phyloP scores from a whole-genome alignment of 2,888 invertebrate genomes.

The Dicycla oo region DNA sequence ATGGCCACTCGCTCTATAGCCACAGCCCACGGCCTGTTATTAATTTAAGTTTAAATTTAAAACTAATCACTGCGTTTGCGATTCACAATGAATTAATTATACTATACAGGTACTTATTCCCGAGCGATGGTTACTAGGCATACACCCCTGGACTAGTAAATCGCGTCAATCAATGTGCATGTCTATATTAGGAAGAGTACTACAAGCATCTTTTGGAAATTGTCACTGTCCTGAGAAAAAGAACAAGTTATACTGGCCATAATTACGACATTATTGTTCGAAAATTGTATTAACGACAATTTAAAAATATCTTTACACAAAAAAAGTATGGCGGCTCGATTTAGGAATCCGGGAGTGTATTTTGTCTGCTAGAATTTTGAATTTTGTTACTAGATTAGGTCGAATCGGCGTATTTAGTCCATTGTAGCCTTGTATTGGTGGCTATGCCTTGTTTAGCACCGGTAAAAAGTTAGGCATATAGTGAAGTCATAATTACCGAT shows the following conservation, averaged over 20 bases:
- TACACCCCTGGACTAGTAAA: not conserved
- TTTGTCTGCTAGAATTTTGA: slow-evolving; percentile 3
- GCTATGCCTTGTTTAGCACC: slow-evolving; percentile 1
- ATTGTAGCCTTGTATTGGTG: not conserved
- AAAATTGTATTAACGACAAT: not conserved
- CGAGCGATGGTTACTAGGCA: slow-evolving; percentile 53
- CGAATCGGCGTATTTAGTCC: not conserved
- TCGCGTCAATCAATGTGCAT: not conserved
- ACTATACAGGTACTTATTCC: slow-evolving; percentile 63
- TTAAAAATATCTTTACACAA: not conserved
- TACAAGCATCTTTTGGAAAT: no score
- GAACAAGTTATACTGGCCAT: no score
- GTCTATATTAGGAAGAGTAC: no score
- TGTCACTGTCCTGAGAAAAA: no score
- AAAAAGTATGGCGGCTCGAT: no score
- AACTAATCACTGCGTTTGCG: slow-evolving; percentile 40
- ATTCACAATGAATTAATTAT: slow-evolving; percentile 40
- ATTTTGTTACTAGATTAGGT: slow-evolving; percentile 6
- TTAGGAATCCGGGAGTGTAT: not conserved
- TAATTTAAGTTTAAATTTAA: slow-evolving; percentile 27
- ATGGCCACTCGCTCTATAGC: not conserved
- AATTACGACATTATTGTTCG: not conserved
- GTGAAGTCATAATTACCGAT: not conserved
- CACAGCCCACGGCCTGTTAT: slow-evolving; percentile 34
- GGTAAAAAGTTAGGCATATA: not conserved